Evolutionary conservation across 2,888 invertebrate genomes (phyloP).

Genomic region (Autographa pulchrina): DNA sequence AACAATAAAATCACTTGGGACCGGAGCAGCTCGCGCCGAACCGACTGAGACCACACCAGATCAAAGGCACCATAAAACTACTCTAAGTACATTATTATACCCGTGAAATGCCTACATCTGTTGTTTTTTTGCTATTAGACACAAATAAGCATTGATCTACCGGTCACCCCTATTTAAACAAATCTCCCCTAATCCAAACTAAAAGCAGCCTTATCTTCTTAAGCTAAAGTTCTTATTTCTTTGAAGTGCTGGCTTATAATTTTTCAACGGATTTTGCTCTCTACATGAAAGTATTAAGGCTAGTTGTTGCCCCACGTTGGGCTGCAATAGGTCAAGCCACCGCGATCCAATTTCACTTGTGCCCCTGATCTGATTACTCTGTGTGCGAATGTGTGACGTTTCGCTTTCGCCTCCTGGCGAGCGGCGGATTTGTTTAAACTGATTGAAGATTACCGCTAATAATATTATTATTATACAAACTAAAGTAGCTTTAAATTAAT

Average conservation of each 20-base stretch:
- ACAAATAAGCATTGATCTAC: constrained; percentile 86
- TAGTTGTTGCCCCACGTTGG: constrained; percentile 25
- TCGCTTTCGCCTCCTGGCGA: constrained; percentile 53
- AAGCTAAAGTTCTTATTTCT: background rate
- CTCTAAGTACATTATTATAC: constrained; percentile 88
- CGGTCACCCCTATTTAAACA: constrained; percentile 72
- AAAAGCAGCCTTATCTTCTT: constrained; percentile 30
- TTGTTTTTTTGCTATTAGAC: constrained; percentile 88
- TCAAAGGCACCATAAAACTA: constrained; percentile 87
- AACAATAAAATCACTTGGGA: constrained; percentile 52
- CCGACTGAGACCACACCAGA: constrained; percentile 72
- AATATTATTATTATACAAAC: background rate
- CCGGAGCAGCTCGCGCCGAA: constrained; percentile 32
- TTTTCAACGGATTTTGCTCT: constrained; percentile 42
- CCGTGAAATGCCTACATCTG: constrained; percentile 89
- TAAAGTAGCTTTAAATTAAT: constrained; percentile 2
- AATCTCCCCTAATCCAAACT: constrained; percentile 15
- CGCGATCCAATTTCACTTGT: constrained; percentile 87
- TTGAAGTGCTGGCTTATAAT: background rate
- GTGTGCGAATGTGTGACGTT: constrained; percentile 77
- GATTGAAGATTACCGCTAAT: constrained; percentile 35
- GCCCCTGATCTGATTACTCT: constrained; percentile 83
- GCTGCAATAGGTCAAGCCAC: constrained; percentile 79
- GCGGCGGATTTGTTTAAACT: constrained; percentile 53
- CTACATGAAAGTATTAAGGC: constrained; percentile 36